A percentile compares a stretch with the other conserved stretches of the same genome.
Conservation (phyloP, 2,797 vertebrate genomes). For the Halcyon chelicuti region DNA sequence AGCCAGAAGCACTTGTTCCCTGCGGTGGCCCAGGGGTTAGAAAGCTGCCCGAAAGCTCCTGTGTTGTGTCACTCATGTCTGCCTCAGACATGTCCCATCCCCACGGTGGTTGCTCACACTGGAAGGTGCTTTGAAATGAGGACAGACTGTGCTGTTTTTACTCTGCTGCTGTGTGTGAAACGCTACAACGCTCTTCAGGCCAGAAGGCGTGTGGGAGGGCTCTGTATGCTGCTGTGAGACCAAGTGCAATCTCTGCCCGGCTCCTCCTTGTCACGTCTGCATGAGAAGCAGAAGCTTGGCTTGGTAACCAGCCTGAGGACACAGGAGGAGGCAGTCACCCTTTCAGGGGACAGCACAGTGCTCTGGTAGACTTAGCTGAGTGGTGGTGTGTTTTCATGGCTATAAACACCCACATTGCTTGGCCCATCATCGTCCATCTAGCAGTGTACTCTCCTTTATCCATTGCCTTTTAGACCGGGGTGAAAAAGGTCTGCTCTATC, state of each 20-base stretch:
- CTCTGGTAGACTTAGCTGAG: not conserved
- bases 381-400: not conserved
- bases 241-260: not conserved
- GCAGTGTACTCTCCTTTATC: not conserved
- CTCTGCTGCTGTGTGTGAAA: not conserved
- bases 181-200: not conserved
- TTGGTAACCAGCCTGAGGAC: not conserved
- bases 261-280: not conserved
- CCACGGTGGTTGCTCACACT: not conserved
- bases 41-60: not conserved
- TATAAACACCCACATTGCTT: fast-evolving
- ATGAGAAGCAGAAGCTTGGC: not conserved
- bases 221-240: not conserved
- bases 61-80: not conserved
- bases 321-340: not conserved
- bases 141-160: not conserved
- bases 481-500: not conserved
- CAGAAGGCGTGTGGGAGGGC: not conserved
- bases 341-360: not conserved
- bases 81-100: not conserved
- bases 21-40: not conserved
- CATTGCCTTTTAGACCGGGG: fast-evolving
- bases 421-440: not conserved
- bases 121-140: not conserved
- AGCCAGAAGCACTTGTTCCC: not conserved